These are phyloP conservation scores for Sanderia malayensis DNA, from an alignment of 30 jellyfish, hydroid and myxozoan species.

Conservation along the genomic window DNA sequence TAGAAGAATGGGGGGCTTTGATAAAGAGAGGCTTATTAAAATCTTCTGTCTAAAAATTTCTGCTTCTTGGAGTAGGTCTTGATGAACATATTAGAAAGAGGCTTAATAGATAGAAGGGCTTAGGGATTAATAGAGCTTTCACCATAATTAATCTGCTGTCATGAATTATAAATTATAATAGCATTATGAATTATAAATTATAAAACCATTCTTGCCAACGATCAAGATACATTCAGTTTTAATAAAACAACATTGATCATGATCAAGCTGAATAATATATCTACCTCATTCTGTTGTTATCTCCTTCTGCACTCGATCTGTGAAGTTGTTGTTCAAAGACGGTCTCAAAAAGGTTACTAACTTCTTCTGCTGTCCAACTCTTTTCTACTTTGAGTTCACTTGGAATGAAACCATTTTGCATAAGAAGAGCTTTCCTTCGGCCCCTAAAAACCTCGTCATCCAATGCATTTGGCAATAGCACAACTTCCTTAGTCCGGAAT, in stretches of 20 bases:
- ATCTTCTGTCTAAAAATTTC: neutral
- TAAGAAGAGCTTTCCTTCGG: neutral
- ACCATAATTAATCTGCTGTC: too few species aligned
- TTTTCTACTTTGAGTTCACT: neutral
- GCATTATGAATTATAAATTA: too few species aligned
- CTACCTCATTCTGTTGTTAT: neutral
- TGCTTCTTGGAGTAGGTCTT: constrained; percentile 2
- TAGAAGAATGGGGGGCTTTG: neutral
- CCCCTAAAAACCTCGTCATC: too few species aligned
- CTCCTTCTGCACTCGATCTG: constrained; percentile 2
- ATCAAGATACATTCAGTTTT: too few species aligned
- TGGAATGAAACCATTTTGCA: neutral
- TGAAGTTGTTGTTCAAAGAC: neutral
- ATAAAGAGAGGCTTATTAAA: neutral
- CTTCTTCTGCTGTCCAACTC: constrained; percentile 3
- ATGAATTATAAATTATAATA: too few species aligned
- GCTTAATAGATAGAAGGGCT: neutral
- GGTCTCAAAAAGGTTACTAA: neutral
- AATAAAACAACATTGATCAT: too few species aligned
- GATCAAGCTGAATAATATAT: neutral
- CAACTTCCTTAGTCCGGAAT: too few species aligned
- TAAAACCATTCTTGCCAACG: too few species aligned
- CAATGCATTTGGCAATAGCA: too few species aligned
- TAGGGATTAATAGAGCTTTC: neutral
- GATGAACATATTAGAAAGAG: neutral